Base-by-base conservation (phyloP, 2,797 vertebrate genomes). In the Synanceia verrucosa region DNA sequence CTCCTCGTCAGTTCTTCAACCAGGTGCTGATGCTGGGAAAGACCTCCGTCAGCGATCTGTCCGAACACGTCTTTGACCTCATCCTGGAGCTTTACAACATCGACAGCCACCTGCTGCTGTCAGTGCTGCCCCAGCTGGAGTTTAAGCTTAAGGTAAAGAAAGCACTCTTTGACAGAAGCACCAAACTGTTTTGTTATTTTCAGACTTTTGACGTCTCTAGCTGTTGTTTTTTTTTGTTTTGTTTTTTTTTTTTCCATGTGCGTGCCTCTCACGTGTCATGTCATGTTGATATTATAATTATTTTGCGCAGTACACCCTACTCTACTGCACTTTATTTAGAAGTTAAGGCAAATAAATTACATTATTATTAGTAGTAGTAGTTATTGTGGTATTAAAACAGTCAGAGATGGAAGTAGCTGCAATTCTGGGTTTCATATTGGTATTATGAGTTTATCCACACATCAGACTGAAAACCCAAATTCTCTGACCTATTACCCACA, bases 1-100 rank as follows among this genome's bases (percentile, higher is more conserved):
- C 21, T 21, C 13, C 33, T 13, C 48, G 12, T 33, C 88, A 99
- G 98, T 99, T 99, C 90, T 99, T 99, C 91, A 99, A 99, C 94
- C 98, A 98, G 94, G 98, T 99, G 78, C 94, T 99, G 83, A 99
- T 99, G 97, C 93, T 99, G 91, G 97, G 98, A 41, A 99, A 99
- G 93, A 99, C 98, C 0, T 99, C 98, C 0, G 97, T 99, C 89
- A 99, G 97, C 36, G 98, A 99, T 88, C 91, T 99, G 75, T 99
- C 98, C 0, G 98, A 99, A 61, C 98, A 99, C 0, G 97, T 99
- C 8, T 99, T 99, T 60, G 98, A 99, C 90, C 94, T 99, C 76
- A 99, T 99, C 92, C 76, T 99, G 94, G 98, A 99, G 85, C 95
- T 99, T 26, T 99, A 99, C 90, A 99, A 98, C 92, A 99, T 99